Conservation (phyloP, 2,888 invertebrate species). For the Microplitis manilae region DNA sequence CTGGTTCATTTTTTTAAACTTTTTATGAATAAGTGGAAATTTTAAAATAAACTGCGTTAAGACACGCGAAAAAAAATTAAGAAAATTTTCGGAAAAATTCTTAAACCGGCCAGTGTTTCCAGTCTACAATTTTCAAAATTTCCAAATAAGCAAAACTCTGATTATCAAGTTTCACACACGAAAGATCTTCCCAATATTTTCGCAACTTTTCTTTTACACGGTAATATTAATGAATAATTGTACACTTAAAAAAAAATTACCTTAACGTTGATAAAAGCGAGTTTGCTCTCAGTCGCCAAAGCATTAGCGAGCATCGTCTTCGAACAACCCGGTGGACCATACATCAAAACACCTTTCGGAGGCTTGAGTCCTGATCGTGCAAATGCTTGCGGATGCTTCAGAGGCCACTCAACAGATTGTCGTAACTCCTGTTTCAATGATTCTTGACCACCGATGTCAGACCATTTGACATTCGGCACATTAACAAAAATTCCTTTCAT, state of each 20-base stretch:
- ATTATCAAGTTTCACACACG: too few relatives aligned
- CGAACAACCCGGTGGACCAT: slow-evolving; percentile 98
- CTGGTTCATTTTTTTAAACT: too few relatives aligned
- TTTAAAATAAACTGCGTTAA: too few relatives aligned
- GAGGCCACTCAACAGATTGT: slow-evolving; percentile 95
- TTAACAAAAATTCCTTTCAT: slow-evolving; percentile 92
- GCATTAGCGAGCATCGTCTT: slow-evolving; percentile 99
- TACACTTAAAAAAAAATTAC: slow-evolving; percentile 60
- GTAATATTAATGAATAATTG: neutral
- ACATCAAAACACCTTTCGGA: slow-evolving; percentile 92
- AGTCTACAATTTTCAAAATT: too few relatives aligned
- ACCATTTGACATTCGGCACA: slow-evolving; percentile 91
- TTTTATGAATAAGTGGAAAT: too few relatives aligned
- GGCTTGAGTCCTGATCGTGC: slow-evolving; percentile 85
- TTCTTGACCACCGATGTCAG: slow-evolving; percentile 93
- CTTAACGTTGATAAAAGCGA: slow-evolving; percentile 97
- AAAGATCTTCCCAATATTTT: neutral
- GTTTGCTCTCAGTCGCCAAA: slow-evolving; percentile 93
- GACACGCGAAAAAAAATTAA: too few relatives aligned
- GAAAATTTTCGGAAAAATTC: too few relatives aligned
- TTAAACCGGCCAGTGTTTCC: too few relatives aligned
- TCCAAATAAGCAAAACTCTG: too few relatives aligned
- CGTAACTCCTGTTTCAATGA: slow-evolving; percentile 87
- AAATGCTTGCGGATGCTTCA: slow-evolving; percentile 89
- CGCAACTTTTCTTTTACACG: too few relatives aligned